Conservation (phyloP, 1,140 invertebrate genomes). For the Hyles euphorbiae region DNA sequence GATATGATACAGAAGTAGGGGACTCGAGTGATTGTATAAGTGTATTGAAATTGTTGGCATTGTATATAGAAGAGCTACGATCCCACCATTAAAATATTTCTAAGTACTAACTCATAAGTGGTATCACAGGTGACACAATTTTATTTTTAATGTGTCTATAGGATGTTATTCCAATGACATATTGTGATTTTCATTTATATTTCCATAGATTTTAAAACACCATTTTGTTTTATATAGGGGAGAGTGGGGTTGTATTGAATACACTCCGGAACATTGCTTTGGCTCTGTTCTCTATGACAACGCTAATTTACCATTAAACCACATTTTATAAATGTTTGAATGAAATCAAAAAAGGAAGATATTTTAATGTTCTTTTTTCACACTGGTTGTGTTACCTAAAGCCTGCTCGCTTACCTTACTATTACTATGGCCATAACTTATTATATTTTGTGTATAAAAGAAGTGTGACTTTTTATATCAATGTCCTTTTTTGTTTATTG, state of each 20-base stretch:
- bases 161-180: constrained; percentile 66
- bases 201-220: constrained; percentile 48
- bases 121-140: constrained; percentile 60
- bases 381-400: too few species aligned
- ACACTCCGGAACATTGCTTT: constrained; percentile 9
- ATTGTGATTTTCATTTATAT: constrained; percentile 67
- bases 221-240: constrained; percentile 40
- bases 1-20: constrained; percentile 47
- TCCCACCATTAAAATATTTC: constrained; percentile 73
- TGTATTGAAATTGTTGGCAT: constrained; percentile 70
- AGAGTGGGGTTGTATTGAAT: constrained; percentile 4
- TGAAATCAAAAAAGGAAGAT: too few species aligned
- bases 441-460: too few species aligned
- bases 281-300: background rate
- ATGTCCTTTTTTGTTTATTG: too few species aligned
- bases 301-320: too few species aligned
- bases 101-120: constrained; percentile 72
- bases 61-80: constrained; percentile 73
- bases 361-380: too few species aligned
- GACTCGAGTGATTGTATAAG: constrained; percentile 70
- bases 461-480: too few species aligned
- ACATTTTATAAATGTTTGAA: too few species aligned
- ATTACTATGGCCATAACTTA: too few species aligned
- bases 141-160: constrained; percentile 56
- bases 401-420: too few species aligned